Evolutionary conservation across 1,140 invertebrate species (phyloP), one percentile per base, ranked within the genome.

Genomic region (Microplitis mediator): DNA sequence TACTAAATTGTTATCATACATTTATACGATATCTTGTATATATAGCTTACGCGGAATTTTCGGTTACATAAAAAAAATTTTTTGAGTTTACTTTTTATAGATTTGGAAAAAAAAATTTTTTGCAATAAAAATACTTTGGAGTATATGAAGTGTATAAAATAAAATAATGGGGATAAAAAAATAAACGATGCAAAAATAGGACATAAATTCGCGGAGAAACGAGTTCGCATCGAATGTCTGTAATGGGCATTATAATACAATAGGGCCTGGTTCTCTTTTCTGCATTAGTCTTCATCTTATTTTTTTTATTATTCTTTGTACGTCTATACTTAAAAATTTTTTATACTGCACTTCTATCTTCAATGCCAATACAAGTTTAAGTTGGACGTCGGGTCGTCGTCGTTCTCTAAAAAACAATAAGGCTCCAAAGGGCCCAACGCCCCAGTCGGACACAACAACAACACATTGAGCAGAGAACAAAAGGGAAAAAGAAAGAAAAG

Each of bases 221-320:
- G 51, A 54, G 60, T 63, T 31, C 45, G 35, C n/a, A 34, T 52
- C 71, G 76, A 80, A 79, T 77, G 75, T 78, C 75, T 71, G 77
- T 80, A 80, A 83, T 82, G 78, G 78, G 75, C 77, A 86, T 86
- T 86, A 86, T 77, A 86, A 86, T 86, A 86, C 85, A 86, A 86
- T 85, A 79, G 82, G 73, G 63, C 54, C 68, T 66, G 58, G 68
- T 74, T 68, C 69, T 70, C 66, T 62, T 39, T 52, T 65, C 32
- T 45, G 39, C 39, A 45, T 45, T 45, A 45, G 63, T 72, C 62
- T 69, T 75, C 32, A 50, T 72, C 54, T 72, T 74, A 16, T 74
- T 70, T 67, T 61, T 60, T 56, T 66, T 66, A 50, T 36, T 8
- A 16, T 45, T 6, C 11, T 6, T 9, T 45, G 39, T 45, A 45